Evolutionary conservation across 2,797 vertebrate species (phyloP).

Genomic region (Xyrichtys novacula): DNA sequence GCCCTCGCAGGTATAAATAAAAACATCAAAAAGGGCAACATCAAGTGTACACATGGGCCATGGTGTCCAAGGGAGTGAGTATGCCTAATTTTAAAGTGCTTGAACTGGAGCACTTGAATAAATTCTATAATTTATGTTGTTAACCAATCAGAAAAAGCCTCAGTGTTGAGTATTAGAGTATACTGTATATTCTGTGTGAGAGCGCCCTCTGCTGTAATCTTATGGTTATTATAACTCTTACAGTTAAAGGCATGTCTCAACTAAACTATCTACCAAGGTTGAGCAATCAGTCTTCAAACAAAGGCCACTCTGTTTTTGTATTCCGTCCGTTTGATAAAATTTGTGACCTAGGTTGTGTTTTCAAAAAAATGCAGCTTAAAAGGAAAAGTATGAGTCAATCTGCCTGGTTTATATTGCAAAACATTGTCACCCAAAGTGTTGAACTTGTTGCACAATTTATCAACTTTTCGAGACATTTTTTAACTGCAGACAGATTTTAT

Average conservation of each 20-base stretch:
- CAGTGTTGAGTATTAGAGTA: no score
- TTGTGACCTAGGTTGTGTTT: background rate
- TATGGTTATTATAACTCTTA: constrained; percentile 15
- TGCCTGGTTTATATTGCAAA: constrained; percentile 5
- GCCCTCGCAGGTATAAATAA: no score
- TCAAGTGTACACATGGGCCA: no score
- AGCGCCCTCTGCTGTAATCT: constrained; percentile 37
- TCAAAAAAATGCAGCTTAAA: constrained; percentile 20
- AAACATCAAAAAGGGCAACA: no score
- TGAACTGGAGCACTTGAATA: no score
- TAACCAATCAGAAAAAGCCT: background rate
- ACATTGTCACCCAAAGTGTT: no score
- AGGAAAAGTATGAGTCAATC: background rate
- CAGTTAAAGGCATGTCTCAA: background rate
- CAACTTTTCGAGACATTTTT: no score
- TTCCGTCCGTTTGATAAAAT: background rate
- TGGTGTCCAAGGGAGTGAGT: no score
- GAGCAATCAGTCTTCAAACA: background rate
- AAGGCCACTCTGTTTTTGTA: background rate
- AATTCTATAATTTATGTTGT: background rate
- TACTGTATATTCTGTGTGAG: background rate
- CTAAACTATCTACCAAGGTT: background rate
- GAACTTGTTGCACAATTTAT: no score
- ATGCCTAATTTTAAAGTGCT: no score
- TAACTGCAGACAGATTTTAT: no score